These are phyloP conservation scores for Silurus aristotelis DNA, from an alignment of 2,797 vertebrate species.

Conservation along the genomic window DNA sequence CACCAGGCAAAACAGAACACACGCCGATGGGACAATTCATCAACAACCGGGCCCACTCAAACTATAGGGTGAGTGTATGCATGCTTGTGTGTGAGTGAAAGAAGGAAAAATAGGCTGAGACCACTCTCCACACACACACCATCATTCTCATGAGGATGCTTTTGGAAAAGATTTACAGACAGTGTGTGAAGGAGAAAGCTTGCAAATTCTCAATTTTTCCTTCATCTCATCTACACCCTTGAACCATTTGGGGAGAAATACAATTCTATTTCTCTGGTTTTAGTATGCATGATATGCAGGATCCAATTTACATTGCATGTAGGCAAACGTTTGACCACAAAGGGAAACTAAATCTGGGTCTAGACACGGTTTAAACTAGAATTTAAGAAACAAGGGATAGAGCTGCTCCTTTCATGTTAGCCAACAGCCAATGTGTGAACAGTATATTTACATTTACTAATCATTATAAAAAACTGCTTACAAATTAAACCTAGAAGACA, in stretches of 20 bases:
- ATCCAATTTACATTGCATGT: background rate
- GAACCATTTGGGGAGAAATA: background rate
- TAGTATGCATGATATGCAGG: background rate
- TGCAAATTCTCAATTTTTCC: background rate
- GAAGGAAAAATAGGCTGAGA: background rate
- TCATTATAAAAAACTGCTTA: background rate
- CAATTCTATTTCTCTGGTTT: background rate
- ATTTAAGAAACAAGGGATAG: background rate
- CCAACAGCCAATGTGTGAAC: background rate
- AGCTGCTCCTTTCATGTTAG: background rate
- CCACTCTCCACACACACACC: background rate
- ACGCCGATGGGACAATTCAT: constrained; percentile 88
- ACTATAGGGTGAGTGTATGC: constrained; percentile 85
- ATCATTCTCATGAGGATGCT: constrained; percentile 20
- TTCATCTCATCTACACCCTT: background rate
- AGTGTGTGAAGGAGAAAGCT: constrained; percentile 31
- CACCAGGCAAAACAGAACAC: constrained; percentile 88
- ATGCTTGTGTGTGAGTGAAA: background rate
- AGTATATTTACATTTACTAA: background rate
- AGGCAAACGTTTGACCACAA: background rate
- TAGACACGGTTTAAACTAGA: background rate
- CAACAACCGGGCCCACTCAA: constrained; percentile 96
- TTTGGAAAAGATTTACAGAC: constrained; percentile 60
- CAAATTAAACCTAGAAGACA: background rate
- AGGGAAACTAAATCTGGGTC: background rate